Base-by-base conservation (phyloP, 2,888 invertebrate species). In the Alitta virens region DNA sequence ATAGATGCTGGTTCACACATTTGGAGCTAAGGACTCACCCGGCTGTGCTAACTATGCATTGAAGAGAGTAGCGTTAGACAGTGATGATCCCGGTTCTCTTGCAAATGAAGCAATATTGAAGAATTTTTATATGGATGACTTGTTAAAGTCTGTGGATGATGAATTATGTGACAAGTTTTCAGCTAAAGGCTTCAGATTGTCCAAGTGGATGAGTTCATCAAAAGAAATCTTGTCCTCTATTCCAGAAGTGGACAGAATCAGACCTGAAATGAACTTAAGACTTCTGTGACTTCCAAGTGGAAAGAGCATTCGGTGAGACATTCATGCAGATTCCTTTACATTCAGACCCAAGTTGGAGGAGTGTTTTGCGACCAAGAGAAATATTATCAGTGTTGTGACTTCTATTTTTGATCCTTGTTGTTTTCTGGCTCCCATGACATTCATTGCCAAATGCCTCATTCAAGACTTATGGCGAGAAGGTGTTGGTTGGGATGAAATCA, bases 1-100 rank as follows among this genome's bases (percentile, higher is more conserved):
- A 62, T 40, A 51, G 21, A 66, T 66, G 66, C 59, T 33, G 2
- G 66, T 66, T 1, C 66, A 63, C 26, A 14, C 61, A 1, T 66
- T 61, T 49, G 58, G 63, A 3, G 61, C 63, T 2, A 38, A 38
- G 9, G 51, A 51, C 38, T 60, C 63, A 12, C 65, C 63, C 16
- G 49, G 60, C 12, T 57, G 54, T 53, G 55, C 60, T 12, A 65
- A 63, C 23, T 66, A 49, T 49, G 63, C 33, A 1, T 52, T 65
- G 42, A 60, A 60, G 3, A 2, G n/a, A 16, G 14, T 55, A 14
- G 57, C 53, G 25, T 18, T 16, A n/a, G 42, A 46, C 12, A 16
- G 21, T 12, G 27, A 14, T n/a, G 50, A 51, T 24, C 7, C 26
- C 14, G 23, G 27, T 14, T 16, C 24, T 38, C n/a, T 23, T 3